Conservation (phyloP, 2,888 invertebrate genomes). For the Eupithecia subumbrata region DNA sequence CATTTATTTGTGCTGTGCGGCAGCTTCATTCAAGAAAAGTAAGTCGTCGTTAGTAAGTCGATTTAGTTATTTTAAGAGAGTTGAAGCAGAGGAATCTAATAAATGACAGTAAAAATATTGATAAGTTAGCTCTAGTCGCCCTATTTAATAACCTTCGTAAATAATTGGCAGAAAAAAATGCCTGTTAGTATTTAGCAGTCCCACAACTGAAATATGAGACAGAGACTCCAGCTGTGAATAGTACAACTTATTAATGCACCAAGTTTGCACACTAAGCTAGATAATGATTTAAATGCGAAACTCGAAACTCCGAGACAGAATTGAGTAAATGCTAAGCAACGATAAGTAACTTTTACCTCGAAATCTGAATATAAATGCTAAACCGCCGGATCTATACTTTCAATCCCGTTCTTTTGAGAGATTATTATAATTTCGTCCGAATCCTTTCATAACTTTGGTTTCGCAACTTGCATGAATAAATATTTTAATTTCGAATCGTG, state of each 20-base stretch:
- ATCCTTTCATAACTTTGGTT: slow-evolving; percentile 73
- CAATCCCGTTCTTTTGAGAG: slow-evolving; percentile 75
- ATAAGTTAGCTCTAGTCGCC: too few relatives aligned
- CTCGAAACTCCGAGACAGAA: slow-evolving; percentile 37
- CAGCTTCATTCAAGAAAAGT: neutral
- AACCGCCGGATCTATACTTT: slow-evolving; percentile 76
- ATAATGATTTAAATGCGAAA: slow-evolving; percentile 34
- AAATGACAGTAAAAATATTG: too few relatives aligned
- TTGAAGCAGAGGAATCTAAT: too few relatives aligned
- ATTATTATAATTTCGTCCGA: slow-evolving; percentile 78
- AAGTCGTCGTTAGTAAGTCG: neutral
- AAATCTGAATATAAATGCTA: slow-evolving; percentile 80
- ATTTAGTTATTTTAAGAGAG: neutral
- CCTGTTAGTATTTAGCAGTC: neutral
- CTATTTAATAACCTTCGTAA: too few relatives aligned
- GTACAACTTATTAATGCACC: neutral
- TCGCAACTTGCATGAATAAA: slow-evolving; percentile 68
- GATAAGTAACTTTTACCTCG: slow-evolving; percentile 75
- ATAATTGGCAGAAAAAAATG: neutral
- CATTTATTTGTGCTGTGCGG: neutral
- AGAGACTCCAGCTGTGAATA: slow-evolving; percentile 7
- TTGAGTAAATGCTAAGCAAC: slow-evolving; percentile 63
- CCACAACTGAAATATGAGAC: neutral
- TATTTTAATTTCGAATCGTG: slow-evolving; percentile 50
- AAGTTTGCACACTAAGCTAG: slow-evolving; percentile 13